Evolutionary conservation across 2,888 invertebrate genomes (phyloP), one percentile per base, ranked within the genome.

Genomic region (Ophion ellenae): DNA sequence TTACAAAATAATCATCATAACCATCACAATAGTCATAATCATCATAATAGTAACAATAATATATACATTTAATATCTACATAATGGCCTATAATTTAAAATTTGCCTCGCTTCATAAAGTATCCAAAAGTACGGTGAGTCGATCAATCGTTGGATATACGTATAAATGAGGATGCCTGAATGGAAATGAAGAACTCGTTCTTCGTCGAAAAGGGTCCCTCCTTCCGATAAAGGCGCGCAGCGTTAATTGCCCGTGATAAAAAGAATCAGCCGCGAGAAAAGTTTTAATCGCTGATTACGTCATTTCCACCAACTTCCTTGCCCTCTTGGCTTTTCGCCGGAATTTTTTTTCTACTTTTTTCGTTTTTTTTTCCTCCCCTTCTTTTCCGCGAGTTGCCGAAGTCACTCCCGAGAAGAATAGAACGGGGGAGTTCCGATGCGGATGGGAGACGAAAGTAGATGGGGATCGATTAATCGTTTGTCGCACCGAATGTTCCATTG

Each of bases 201-300:
- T 59, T 17, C 14, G 9, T 57, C 57, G n/a, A 47, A 77, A 70
- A 63, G 81, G 45, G 76, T 66, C 81, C 36, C 73, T 79, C 47
- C 87, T 81, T 79, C 47, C 87, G 81, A 83, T 88, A 86, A 88
- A 89, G 88, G 20, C 61, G 24, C 61, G 61, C 61, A 5, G 71
- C 83, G 88, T 87, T 87, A 89, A 90, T 88, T 88, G 86, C 86
- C 86, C 89, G 85, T 88, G 88, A 88, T 85, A 81, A 87, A 90
- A 90, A 87, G 89, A 91, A 89, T 89, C 88, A 81, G 86, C 47
- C 83, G 81, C 53, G 86, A 80, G 90, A 79, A 76, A 91, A 91
- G 88, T 90, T 91, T 90, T 89, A 90, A 90, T 90, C 91, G 90
- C 89, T 91, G 91, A 91, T 92, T 90, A 91, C 88, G 89, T 80